Evolutionary conservation across 2,797 vertebrate species (phyloP).

Genomic region (Myiothlypis chrysogaster): DNA sequence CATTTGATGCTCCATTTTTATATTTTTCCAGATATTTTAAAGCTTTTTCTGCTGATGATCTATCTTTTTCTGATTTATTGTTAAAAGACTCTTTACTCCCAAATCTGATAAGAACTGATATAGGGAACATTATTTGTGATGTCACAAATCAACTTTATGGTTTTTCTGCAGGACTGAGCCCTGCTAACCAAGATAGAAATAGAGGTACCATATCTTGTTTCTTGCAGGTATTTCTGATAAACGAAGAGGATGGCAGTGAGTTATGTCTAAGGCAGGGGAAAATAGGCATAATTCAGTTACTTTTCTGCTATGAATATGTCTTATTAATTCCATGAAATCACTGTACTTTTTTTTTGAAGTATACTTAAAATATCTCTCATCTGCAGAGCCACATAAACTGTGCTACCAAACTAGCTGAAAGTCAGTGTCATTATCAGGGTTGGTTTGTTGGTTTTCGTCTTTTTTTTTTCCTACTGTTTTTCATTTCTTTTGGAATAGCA

Average conservation of each 20-base stretch:
- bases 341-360: neutral
- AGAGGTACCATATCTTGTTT: neutral
- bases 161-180: neutral
- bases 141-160: neutral
- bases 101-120: neutral
- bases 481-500: neutral
- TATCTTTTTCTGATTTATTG: neutral
- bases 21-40: neutral
- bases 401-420: neutral
- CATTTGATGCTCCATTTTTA: neutral
- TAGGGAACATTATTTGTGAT: neutral
- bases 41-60: neutral
- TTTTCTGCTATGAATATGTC: neutral
- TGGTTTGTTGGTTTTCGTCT: neutral
- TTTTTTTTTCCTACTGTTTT: neutral
- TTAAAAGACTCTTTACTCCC: neutral
- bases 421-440: neutral
- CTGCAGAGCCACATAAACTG: neutral
- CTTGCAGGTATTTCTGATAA: neutral
- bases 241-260: neutral
- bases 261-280: neutral
- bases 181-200: neutral
- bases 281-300: neutral
- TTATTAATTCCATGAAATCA: neutral
- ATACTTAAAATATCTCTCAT: neutral